These are phyloP conservation scores for Elmis aenea DNA, from an alignment of 2,888 invertebrate genomes.

Conservation along the genomic window DNA sequence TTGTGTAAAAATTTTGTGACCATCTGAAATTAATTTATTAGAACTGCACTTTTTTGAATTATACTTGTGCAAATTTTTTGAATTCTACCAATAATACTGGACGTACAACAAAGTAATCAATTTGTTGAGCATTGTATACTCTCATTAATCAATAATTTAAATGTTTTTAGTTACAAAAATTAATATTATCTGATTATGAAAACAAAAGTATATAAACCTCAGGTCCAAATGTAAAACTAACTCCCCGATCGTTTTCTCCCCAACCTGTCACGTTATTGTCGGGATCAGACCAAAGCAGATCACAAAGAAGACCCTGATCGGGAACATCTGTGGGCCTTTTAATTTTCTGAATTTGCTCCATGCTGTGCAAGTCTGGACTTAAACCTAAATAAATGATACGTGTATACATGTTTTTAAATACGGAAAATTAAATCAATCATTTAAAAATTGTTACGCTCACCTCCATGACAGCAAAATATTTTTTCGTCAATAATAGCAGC, in stretches of 20 bases:
- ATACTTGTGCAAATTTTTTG: no score
- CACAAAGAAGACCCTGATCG: slow-evolving; percentile 31
- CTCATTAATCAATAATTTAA: no score
- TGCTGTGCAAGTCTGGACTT: slow-evolving; percentile 36
- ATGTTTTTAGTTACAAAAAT: no score
- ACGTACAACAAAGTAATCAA: no score
- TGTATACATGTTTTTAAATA: slow-evolving; percentile 1
- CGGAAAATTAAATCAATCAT: not conserved
- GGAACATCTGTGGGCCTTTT: slow-evolving; percentile 34
- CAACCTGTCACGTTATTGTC: slow-evolving; percentile 28
- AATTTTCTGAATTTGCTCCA: slow-evolving; percentile 36
- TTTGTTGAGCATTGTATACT: no score
- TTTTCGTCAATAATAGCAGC: slow-evolving; percentile 41
- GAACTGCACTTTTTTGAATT: no score
- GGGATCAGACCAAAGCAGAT: slow-evolving; percentile 39
- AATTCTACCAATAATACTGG: no score
- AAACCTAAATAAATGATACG: slow-evolving; percentile 21
- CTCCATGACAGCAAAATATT: slow-evolving; percentile 42
- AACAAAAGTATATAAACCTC: no score
- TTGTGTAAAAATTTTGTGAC: slow-evolving; percentile 33
- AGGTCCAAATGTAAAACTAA: slow-evolving; percentile 36
- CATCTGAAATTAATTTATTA: not conserved
- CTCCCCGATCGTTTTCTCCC: slow-evolving; percentile 37
- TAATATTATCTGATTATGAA: no score
- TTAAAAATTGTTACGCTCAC: slow-evolving; percentile 1